phyloP scores from a whole-genome alignment of 2,888 invertebrate species.

The Cistogaster globosa region DNA sequence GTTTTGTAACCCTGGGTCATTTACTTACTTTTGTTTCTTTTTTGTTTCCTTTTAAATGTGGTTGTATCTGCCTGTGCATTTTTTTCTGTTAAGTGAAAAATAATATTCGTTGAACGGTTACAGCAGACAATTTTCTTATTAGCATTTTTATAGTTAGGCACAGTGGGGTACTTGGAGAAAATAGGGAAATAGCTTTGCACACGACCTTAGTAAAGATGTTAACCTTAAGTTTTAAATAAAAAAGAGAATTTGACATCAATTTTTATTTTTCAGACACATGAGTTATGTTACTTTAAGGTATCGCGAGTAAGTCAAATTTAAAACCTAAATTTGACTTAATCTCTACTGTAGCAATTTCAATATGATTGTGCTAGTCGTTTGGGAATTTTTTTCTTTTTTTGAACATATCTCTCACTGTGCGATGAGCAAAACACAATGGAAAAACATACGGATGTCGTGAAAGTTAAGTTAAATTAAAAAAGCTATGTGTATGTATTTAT shows the following conservation, averaged over 20 bases:
- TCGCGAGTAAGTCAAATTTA: too few species aligned
- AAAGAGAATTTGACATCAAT: too few species aligned
- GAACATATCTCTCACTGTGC: too few species aligned
- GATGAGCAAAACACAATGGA: background rate
- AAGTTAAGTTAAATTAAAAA: background rate
- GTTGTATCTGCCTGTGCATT: background rate
- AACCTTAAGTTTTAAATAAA: too few species aligned
- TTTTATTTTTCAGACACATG: too few species aligned
- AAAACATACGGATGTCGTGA: background rate
- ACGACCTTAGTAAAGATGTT: too few species aligned
- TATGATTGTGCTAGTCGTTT: too few species aligned
- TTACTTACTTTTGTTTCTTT: constrained; percentile 23
- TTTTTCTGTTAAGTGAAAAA: constrained; percentile 2
- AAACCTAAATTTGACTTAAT: too few species aligned
- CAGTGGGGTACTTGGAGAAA: background rate
- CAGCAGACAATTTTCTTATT: constrained; percentile 41
- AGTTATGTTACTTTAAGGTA: too few species aligned
- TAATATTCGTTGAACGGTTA: constrained; percentile 51
- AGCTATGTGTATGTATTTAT: background rate
- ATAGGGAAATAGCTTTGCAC: background rate
- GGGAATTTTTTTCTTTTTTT: too few species aligned
- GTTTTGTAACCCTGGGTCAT: constrained; percentile 39
- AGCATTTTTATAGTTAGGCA: constrained; percentile 10
- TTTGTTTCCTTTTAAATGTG: constrained; percentile 18
- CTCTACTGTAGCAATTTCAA: too few species aligned